Evolutionary conservation across 2,888 invertebrate genomes (phyloP).

Genomic region (Campoletis raptor): DNA sequence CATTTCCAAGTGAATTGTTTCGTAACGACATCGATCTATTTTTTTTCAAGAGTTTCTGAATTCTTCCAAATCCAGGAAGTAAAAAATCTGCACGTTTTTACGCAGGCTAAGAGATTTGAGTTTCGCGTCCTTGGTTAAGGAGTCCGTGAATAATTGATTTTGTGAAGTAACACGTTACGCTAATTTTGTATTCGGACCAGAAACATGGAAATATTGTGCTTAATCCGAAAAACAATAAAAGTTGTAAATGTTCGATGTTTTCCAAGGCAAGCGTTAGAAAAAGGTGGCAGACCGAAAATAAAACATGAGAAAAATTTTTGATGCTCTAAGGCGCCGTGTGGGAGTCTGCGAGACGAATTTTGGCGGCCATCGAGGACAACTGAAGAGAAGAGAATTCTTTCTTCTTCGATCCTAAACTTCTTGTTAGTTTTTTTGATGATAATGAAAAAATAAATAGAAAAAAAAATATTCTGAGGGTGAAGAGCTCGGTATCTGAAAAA

Average conservation of each 20-base stretch:
- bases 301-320: conserved; percentile 7
- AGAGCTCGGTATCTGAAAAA: conserved; percentile 36
- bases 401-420: neutral
- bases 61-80: neutral
- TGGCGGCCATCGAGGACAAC: conserved; percentile 32
- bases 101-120: neutral
- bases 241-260: conserved; percentile 7
- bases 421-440: neutral
- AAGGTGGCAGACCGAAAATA: conserved; percentile 23
- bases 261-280: conserved; percentile 6
- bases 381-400: neutral
- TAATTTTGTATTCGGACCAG: conserved; percentile 5
- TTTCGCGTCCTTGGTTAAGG: neutral
- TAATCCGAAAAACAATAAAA: conserved; percentile 13
- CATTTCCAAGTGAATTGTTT: neutral
- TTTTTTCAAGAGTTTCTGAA: neutral
- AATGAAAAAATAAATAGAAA: neutral
- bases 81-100: neutral
- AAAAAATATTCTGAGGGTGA: conserved; percentile 28
- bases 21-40: neutral
- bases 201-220: conserved; percentile 2
- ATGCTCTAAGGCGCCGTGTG: conserved; percentile 41
- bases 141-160: conserved; percentile 53
- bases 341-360: conserved; percentile 74
- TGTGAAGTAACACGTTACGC: neutral